phyloP scores from a whole-genome alignment of 2,888 invertebrate genomes.

The Amorpha juglandis region DNA sequence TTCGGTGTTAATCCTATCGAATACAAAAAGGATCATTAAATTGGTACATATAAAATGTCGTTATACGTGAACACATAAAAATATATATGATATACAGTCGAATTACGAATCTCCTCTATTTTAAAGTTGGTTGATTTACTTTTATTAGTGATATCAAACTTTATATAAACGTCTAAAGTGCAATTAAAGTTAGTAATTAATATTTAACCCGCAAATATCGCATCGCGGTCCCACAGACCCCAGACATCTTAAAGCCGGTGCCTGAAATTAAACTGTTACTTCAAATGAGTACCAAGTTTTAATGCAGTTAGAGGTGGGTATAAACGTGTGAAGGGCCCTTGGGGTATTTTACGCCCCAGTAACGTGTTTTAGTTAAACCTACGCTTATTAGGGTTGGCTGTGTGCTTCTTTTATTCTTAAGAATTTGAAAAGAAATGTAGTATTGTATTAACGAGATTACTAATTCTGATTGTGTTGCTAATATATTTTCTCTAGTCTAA shows the following conservation, averaged over 20 bases:
- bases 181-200: too few relatives aligned
- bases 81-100: too few relatives aligned
- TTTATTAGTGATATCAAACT: too few relatives aligned
- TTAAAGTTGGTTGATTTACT: too few relatives aligned
- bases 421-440: constrained; percentile 5
- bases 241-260: constrained; percentile 21
- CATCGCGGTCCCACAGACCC: constrained; percentile 18
- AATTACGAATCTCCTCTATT: too few relatives aligned
- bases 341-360: background rate
- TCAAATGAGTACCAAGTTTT: constrained; percentile 24
- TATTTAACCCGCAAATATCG: too few relatives aligned
- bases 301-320: constrained; percentile 16
- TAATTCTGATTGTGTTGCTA: constrained; percentile 12
- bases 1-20: too few relatives aligned
- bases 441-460: background rate
- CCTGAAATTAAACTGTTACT: constrained; percentile 24
- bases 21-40: too few relatives aligned
- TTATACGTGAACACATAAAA: too few relatives aligned
- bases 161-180: background rate
- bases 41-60: too few relatives aligned
- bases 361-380: constrained; percentile 2
- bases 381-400: background rate
- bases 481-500: background rate
- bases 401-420: background rate
- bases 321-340: constrained; percentile 11